Base-by-base conservation (phyloP, 2,113 vertebrate genomes). In the Pteronura brasiliensis region DNA sequence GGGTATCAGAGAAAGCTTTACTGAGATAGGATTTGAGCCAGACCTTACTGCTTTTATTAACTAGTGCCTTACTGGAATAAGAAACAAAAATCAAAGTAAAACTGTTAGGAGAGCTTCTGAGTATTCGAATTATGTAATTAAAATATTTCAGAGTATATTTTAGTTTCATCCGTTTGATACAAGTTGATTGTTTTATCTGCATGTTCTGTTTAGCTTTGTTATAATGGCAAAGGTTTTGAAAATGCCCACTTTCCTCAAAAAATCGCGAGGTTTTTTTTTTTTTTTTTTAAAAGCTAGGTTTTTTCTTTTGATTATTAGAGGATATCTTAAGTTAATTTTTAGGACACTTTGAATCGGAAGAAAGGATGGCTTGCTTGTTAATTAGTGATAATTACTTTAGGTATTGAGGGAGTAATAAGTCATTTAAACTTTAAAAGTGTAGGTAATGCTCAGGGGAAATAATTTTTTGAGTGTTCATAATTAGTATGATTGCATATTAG, bases 321-420 rank as follows among this genome's bases (percentile, higher is more conserved):
- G 29, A 17, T 93, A 34, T 89, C 72, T 93, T 93, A 95, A 63
- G 55, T 94, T 92, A 96, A 92, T 98, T 96, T 97, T 76, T 97
- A 95, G 90, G 96, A 77, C 93, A 96, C 76, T 95, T 97, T 79
- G 90, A 85, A 96, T 94, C 25, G 79, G 71, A 93, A 97, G 65
- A 81, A 96, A 96, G 89, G 42, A 95, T 90, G 67, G 21, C 92
- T 98, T 96, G 42, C 87, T 97, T 96, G 69, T 97, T 98, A 97
- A 97, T 97, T 97, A 94, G 97, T 96, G 88, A 97, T 97, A 97
- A 98, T 97, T 97, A 95, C 90, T 96, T 98, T 94, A 94, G 94
- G 94, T 96, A 98, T 93, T 96, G 88, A 96, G 95, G 97, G 97
- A 98, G 52, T 96, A 93, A 83, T 95, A 96, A 96, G 87, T 95